Evolutionary conservation across 92 coral and sea anemone species (phyloP), one percentile per base, ranked within the genome.

Genomic region (Epizoanthus ramosus): DNA sequence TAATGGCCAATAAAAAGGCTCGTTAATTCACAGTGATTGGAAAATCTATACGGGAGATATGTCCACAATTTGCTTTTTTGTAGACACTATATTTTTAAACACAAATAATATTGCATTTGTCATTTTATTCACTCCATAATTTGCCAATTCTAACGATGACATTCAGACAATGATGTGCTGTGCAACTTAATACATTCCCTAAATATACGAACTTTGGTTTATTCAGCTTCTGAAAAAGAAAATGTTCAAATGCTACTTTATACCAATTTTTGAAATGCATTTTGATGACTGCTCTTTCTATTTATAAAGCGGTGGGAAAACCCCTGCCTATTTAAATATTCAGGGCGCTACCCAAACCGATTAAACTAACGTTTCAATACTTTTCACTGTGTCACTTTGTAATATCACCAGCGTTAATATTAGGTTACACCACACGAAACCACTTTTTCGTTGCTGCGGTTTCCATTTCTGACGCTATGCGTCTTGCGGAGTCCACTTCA

Each of bases 221-320:
- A 47, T 47, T 47, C 53, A 47, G 53, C 53, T 47, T 47, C 53
- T 35, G 12, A 47, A 47, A 47, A 47, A 1, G 53, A 8, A 47
- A 47, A 47, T 47, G 14, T 8, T 47, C 53, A 47, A 47, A 8
- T 47, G 12, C 53, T 35, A 35, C 39, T 35, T 35, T 35, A 35
- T 35, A 35, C 39, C 39, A 35, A 59, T 75, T 33, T 58, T 22
- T 18, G 63, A 75, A 73, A 39, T 39, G 37, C 35, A 60, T 28
- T 15, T 33, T 66, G 1, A 12, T 66, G 53, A 7, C 1, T 47
- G 39, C 39, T 41, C 57, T 77, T 59, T 77, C 57, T 77, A 77
- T 77, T 77, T 59, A 77, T 77, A 77, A 77, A 57, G 47, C 19
- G 82, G 61, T 60, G 82, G 82, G 82, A 77, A 77, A 77, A 77